These are phyloP conservation scores for Arizona elegans DNA, from an alignment of 2,113 vertebrate genomes.

Conservation along the genomic window DNA sequence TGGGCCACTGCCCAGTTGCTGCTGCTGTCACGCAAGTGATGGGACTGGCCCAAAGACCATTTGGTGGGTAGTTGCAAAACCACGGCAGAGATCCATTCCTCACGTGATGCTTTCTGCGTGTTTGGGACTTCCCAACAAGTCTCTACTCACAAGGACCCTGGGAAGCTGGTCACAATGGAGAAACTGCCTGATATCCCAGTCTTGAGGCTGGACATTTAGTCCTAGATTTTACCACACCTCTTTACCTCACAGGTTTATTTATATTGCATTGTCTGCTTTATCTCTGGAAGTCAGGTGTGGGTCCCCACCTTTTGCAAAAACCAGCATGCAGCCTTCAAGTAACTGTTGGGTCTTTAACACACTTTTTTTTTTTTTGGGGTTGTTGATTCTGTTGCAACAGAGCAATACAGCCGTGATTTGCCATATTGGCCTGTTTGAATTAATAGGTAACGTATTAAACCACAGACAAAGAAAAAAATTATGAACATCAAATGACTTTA, in stretches of 20 bases:
- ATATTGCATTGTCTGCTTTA: neutral
- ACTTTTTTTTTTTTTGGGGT: too few species aligned
- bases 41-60: neutral
- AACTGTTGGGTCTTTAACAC: neutral
- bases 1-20: neutral
- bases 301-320: neutral
- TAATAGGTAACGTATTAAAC: neutral
- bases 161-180: neutral
- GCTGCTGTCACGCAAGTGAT: neutral
- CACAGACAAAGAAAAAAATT: neutral
- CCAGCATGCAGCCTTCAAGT: neutral
- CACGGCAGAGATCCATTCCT: neutral
- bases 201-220: neutral
- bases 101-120: neutral
- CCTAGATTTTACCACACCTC: neutral
- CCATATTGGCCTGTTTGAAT: neutral
- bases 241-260: neutral
- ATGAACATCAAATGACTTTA: fast-evolving
- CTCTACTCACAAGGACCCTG: neutral
- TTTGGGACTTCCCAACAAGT: neutral
- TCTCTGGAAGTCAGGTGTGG: neutral
- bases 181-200: neutral
- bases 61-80: neutral
- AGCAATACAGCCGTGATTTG: neutral
- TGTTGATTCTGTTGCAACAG: neutral